Base-by-base conservation (phyloP, 2,797 vertebrate species). In the Cirrhinus mrigala region DNA sequence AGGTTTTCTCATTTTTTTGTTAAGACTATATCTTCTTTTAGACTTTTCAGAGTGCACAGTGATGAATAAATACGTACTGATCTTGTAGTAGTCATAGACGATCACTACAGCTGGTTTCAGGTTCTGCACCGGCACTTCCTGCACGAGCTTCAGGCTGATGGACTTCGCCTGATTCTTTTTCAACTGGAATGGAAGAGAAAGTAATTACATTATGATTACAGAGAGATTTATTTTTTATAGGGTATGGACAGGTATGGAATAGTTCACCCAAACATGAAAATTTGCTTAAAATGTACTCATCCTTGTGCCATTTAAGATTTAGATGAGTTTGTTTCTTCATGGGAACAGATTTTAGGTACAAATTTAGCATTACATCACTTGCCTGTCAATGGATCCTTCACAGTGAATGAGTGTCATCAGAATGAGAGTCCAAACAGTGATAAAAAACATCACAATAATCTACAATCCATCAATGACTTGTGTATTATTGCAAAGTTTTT, bases 31-130 rank as follows among this genome's bases (percentile, higher is more conserved):
- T 33, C 22, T 71, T 4, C 7, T 3, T n/a, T 71, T 1, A 56
- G 48, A 46, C 18, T 18, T 18, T 54, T 56, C 40, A 14, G 22
- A 60, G 83, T 15, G 1, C 10, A 24, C 22, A 33, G 44, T 6
- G 7, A 79, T 6, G 60, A 83, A 50, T 15, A 8, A 54, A n/a
- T 44, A 71, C 94, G 79, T 91, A 96, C 95, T 92, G n/a, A 91
- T 94, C 90, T 96, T 93, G 90, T 96, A 96, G 88, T 96, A 96
- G 77, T 96, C 95, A 0, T 94, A 96, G 79, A 95, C 89, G 83
- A 88, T 93, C 64, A 94, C 90, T 82, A 93, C 92, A 4, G 94
- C 95, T 50, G 94, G 92, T 76, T 94, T 95, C 86, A 94, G 91
- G 84, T 96, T 94, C 82, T 91, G 87, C 69, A 96, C 94, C 0